Base-by-base conservation (phyloP, 1,140 invertebrate genomes). In the Anastrepha ludens region DNA sequence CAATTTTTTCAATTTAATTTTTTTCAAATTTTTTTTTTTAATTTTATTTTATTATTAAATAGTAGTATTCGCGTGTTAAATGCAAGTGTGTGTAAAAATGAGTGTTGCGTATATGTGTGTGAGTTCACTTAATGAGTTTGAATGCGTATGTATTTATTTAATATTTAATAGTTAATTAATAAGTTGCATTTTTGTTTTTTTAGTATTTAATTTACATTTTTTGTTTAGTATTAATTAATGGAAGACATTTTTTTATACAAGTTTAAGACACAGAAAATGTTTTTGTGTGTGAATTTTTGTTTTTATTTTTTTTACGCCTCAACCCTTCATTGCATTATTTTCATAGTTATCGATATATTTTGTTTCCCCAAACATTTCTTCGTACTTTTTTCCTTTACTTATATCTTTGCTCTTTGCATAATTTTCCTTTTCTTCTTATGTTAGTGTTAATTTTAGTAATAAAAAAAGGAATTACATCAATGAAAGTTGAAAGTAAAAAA, bases 231-330 rank as follows among this genome's bases (percentile, higher is more conserved):
- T 89, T 88, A 90, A 90, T 90, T 92, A 92, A 92, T 92, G 91
- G 91, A 92, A 92, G 91, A 92, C 91, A 92, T 92, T 92, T 91
- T 88, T 92, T 92, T 92, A 92, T 92, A 92, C 91, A 92, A 92
- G 91, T 92, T 92, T 92, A 92, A 92, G 91, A 92, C 91, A 92
- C 91, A 92, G 91, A 92, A 92, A 92, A 92, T 92, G 91, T 92
- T 92, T 91, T 90, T 86, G 20, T 87, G 20, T 87, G 81, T 85
- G 59, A 85, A 2, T 87, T 9, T 87, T 60, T 81, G 59, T 29
- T 29, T 87, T 13, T 20, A 39, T 85, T 59, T 87, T 86, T 87
- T 87, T 87, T 74, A 60, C 67, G 70, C 29, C 58, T 55, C 86
- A 60, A 74, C 55, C 67, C 67, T 59, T 58, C 67, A 60, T 87